These are phyloP conservation scores for Stictonetta naevosa DNA, from an alignment of 2,113 vertebrate species.

Conservation along the genomic window DNA sequence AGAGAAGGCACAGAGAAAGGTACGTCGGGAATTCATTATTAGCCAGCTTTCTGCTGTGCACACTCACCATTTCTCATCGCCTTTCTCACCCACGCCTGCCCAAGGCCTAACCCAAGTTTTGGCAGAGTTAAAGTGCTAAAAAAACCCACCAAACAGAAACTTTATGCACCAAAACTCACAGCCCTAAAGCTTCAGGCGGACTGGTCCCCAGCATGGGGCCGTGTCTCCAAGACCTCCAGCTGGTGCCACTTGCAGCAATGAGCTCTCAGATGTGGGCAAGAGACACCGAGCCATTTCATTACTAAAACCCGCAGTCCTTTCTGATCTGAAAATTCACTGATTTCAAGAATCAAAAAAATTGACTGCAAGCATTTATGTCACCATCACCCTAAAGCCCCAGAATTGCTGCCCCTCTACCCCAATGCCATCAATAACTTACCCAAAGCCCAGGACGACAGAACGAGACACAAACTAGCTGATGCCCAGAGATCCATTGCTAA, in stretches of 20 bases:
- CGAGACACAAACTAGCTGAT: fast-evolving
- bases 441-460: background rate
- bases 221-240: background rate
- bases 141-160: background rate
- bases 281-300: background rate
- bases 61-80: background rate
- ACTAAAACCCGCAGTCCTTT: background rate
- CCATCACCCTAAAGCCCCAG: background rate
- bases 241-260: background rate
- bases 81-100: no score
- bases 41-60: background rate
- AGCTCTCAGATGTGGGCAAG: background rate
- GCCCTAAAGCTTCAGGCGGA: background rate
- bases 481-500: background rate
- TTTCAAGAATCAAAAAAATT: no score
- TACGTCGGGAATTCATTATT: background rate
- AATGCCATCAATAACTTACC: background rate
- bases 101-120: background rate
- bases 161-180: background rate
- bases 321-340: background rate
- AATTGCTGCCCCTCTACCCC: background rate
- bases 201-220: fast-evolving
- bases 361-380: background rate
- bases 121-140: background rate
- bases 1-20: background rate